Evolutionary conservation across 2,113 vertebrate species (phyloP).

Genomic region (Calyptomena viridis): DNA sequence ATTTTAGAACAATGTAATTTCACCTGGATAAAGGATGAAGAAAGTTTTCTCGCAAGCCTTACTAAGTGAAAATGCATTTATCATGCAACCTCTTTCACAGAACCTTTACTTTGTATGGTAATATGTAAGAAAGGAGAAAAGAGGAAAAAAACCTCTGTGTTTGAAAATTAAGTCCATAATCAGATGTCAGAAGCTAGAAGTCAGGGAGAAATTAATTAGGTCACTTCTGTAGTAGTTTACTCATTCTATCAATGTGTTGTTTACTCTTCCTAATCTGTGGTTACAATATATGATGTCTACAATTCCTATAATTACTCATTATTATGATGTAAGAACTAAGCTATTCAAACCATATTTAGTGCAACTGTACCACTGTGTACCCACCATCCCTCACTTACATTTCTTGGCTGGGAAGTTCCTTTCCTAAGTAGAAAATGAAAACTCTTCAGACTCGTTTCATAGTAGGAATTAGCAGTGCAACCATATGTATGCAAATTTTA

Average conservation of each 20-base stretch:
- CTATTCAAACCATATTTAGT: neutral
- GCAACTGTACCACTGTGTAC: neutral
- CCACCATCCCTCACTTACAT: neutral
- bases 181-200: neutral
- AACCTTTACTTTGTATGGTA: neutral
- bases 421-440: neutral
- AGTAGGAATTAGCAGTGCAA: slow-evolving; percentile 18
- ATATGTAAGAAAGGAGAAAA: neutral
- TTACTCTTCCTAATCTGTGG: neutral
- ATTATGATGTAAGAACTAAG: neutral
- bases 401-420: neutral
- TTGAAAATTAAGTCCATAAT: neutral
- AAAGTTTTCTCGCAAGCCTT: neutral
- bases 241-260: neutral
- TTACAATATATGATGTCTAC: neutral
- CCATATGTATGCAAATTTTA: slow-evolving; percentile 45
- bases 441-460: neutral
- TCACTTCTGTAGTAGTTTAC: neutral
- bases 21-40: neutral
- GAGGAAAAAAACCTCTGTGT: fast-evolving
- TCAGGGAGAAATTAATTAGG: neutral
- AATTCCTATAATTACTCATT: neutral
- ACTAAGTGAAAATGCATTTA: neutral
- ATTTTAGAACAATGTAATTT: neutral
- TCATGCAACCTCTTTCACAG: neutral